A percentile compares a stretch with the other conserved stretches of the same genome.
Conservation (phyloP, 2,113 vertebrate genomes). For the Castor canadensis region DNA sequence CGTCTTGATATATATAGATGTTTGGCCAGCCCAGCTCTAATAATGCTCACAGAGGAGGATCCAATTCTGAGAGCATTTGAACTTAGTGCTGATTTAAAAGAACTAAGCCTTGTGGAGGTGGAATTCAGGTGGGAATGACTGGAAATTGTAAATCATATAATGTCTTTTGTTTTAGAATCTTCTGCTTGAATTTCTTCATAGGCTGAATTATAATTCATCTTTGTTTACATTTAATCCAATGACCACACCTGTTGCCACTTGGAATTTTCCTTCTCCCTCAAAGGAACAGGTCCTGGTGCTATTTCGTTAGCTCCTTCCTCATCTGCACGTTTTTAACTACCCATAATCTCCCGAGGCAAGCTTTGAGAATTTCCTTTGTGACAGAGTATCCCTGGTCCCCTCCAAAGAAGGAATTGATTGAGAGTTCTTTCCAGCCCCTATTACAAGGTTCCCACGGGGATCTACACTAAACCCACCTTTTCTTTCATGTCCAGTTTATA, state of each 20-base stretch:
- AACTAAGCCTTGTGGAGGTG: constrained; percentile 98
- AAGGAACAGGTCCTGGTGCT: not conserved
- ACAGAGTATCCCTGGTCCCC: not conserved
- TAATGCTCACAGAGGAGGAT: constrained; percentile 99
- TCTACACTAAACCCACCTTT: not conserved
- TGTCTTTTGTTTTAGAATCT: not conserved
- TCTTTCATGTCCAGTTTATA: not conserved
- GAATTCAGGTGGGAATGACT: constrained; percentile 93
- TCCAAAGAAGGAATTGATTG: not conserved
- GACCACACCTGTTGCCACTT: not conserved
- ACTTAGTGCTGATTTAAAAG: constrained; percentile 96
- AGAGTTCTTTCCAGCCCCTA: not conserved
- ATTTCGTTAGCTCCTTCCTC: not conserved
- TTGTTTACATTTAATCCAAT: not conserved
- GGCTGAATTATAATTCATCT: not conserved
- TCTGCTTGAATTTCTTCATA: constrained; percentile 29
- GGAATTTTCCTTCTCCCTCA: not conserved
- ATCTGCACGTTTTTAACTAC: not conserved
- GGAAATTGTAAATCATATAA: constrained; percentile 27
- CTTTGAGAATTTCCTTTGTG: not conserved
- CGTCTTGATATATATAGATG: constrained; percentile 99
- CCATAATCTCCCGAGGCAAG: not conserved
- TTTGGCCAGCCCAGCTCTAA: constrained; percentile 96
- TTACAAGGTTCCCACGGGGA: not conserved
- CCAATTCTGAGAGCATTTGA: constrained; percentile 98